These are phyloP conservation scores for Hymenochirus boettgeri DNA, from an alignment of 2,113 vertebrate genomes.

Conservation along the genomic window DNA sequence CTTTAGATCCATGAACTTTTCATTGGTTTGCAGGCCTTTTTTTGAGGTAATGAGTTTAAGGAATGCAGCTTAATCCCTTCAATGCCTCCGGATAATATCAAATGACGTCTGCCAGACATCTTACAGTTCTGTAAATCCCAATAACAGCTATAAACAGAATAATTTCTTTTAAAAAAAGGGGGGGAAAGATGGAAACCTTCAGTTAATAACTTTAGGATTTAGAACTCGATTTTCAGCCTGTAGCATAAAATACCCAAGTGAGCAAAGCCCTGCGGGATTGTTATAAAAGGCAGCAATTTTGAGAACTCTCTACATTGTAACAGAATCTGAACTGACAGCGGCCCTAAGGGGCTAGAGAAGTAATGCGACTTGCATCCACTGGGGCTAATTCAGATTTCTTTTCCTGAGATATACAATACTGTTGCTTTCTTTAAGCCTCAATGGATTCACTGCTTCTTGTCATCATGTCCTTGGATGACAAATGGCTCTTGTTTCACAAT, in stretches of 20 bases:
- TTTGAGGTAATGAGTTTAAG: slow-evolving; percentile 40
- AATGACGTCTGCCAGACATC: slow-evolving; percentile 42
- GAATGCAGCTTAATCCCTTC: slow-evolving; percentile 40
- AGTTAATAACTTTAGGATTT: slow-evolving; percentile 37
- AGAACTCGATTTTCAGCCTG: slow-evolving; percentile 27
- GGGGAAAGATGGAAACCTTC: slow-evolving; percentile 21
- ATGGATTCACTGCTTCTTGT: not conserved
- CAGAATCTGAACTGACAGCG: slow-evolving; percentile 30
- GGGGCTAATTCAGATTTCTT: slow-evolving; percentile 20
- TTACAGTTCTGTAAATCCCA: slow-evolving; percentile 39
- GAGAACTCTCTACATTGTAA: slow-evolving; percentile 26
- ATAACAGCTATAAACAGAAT: slow-evolving; percentile 41
- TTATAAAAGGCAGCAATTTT: slow-evolving; percentile 35
- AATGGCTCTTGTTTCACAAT: not conserved
- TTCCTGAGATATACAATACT: slow-evolving; percentile 1
- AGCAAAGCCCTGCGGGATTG: slow-evolving; percentile 23
- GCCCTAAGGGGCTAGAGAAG: slow-evolving; percentile 17
- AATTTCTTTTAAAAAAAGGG: slow-evolving; percentile 15
- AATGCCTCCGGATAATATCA: slow-evolving; percentile 41
- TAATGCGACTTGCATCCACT: slow-evolving; percentile 29
- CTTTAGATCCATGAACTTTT: slow-evolving; percentile 42
- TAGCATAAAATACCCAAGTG: slow-evolving; percentile 30
- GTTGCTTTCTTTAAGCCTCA: slow-evolving; percentile 13
- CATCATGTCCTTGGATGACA: slow-evolving; percentile 8
- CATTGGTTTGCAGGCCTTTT: slow-evolving; percentile 38